Conservation (phyloP, 2,888 invertebrate species). For the Scaptomyza caliginosa region DNA sequence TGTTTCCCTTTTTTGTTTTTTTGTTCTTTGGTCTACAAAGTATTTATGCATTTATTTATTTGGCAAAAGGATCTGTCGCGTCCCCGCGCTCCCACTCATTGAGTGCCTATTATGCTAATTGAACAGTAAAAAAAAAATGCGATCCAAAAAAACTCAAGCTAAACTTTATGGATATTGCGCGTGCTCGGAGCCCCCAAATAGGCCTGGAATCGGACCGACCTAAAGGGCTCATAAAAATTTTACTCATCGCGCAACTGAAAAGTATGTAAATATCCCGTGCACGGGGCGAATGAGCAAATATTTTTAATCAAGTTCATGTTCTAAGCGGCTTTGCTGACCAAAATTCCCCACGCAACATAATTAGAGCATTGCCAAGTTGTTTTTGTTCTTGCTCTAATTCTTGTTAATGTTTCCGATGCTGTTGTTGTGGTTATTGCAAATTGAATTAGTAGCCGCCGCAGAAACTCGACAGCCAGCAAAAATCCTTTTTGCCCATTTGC, state of each 20-base stretch:
- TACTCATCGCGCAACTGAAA: conserved; percentile 50
- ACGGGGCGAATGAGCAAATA: conserved; percentile 62
- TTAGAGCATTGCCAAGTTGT: conserved; percentile 57
- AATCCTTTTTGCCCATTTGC: conserved; percentile 73
- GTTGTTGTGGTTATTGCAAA: conserved; percentile 76
- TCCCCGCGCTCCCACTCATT: conserved; percentile 55
- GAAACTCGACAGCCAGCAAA: conserved; percentile 55
- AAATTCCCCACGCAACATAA: conserved; percentile 63
- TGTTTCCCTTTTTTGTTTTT: neutral
- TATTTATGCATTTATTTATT: conserved; percentile 80
- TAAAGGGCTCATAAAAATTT: conserved; percentile 66
- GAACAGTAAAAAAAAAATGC: conserved; percentile 77
- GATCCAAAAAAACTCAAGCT: conserved; percentile 28
- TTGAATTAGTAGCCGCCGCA: conserved; percentile 72
- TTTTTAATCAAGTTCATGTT: conserved; percentile 75
- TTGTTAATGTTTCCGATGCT: neutral
- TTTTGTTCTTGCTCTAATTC: conserved; percentile 2
- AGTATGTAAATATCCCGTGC: conserved; percentile 66
- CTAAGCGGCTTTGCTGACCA: conserved; percentile 74
- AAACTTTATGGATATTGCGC: conserved; percentile 71
- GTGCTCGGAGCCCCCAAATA: conserved; percentile 64
- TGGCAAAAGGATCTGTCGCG: conserved; percentile 76
- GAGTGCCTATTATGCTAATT: conserved; percentile 81
- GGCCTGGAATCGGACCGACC: conserved; percentile 29
- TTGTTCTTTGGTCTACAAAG: conserved; percentile 22